Base-by-base conservation (phyloP, 2,888 invertebrate species). In the Melieria omissa region DNA sequence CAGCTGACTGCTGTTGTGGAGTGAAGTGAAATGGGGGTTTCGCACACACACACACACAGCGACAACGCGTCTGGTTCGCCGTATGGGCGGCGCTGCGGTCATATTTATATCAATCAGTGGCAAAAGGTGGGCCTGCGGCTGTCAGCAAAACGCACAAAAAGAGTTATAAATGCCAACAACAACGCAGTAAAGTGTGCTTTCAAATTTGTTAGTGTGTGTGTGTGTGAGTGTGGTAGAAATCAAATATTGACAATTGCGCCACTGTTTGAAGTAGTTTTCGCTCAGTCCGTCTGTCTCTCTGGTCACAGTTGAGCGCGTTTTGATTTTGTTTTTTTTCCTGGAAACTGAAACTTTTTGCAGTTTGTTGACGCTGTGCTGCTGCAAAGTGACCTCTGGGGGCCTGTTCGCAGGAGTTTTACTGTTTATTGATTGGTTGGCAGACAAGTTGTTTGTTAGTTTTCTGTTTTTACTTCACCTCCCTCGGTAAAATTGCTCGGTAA, bases 71-170 rank as follows among this genome's bases (percentile, higher is more conserved):
- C 29, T 2, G 29, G 29, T 29, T 29, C 29, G 29, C 29, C 29
- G 29, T 29, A 29, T 29, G 29, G 29, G 29, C 29, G 29, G 29
- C 29, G 29, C 29, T 29, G 49, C 45, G 61, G 65, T 73, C 75
- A 72, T 73, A 77, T 78, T 79, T 81, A 78, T 80, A 80, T 82
- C 81, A 81, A 81, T 82, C 81, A 81, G 76, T 71, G 78, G 65
- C 73, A 72, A 54, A 71, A 55, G 65, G 65, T 55, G 12, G 71
- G 73, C 69, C 69, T 67, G 71, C 65, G 46, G 66, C 64, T 61
- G 65, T 62, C 16, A 47, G 6, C 52, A 66, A 66, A 61, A 52
- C 58, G 62, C 46, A 46, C 5, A 29, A 29, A 8, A 54, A 42
- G n/a, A 52, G 14, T n/a, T n/a, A 1, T 52, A 9, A 12, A 52